Evolutionary conservation across 2,797 vertebrate species (phyloP).

Genomic region (Sebastes matsubarae): DNA sequence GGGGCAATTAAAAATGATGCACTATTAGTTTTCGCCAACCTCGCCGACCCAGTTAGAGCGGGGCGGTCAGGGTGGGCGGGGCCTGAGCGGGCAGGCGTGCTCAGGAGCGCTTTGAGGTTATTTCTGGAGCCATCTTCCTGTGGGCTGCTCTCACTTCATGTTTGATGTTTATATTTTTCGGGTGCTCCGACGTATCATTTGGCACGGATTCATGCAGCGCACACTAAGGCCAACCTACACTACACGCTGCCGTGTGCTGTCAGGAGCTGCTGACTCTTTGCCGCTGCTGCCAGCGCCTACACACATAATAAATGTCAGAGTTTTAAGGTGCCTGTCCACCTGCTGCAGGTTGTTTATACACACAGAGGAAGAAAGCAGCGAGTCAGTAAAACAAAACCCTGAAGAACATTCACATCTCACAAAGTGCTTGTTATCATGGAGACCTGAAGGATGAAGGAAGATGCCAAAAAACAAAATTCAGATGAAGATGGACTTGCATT

Average conservation of each 20-base stretch:
- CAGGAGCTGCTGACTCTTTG: slow-evolving; percentile 24
- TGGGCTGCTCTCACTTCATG: slow-evolving; percentile 18
- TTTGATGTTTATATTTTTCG: slow-evolving; percentile 53
- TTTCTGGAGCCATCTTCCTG: slow-evolving; percentile 49
- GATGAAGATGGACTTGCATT: too few species aligned
- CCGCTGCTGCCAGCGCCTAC: slow-evolving; percentile 22
- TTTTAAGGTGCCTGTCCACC: slow-evolving; percentile 30
- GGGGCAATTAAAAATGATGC: slow-evolving; percentile 76
- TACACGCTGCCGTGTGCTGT: background rate
- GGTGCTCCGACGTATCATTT: slow-evolving; percentile 16
- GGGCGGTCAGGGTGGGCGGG: slow-evolving; percentile 40
- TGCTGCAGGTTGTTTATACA: slow-evolving; percentile 33
- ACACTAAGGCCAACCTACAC: background rate
- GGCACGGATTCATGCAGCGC: background rate
- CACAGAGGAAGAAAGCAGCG: background rate
- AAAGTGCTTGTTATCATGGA: background rate
- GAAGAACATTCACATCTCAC: background rate
- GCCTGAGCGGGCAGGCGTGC: background rate
- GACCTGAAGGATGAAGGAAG: background rate
- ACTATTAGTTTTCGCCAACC: slow-evolving; percentile 66
- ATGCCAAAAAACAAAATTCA: background rate
- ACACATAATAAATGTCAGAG: slow-evolving; percentile 50
- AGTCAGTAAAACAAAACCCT: slow-evolving; percentile 9
- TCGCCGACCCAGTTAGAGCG: slow-evolving; percentile 63
- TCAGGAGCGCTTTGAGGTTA: slow-evolving; percentile 56